Evolutionary conservation across 1,140 invertebrate species (phyloP), one percentile per base, ranked within the genome.

Genomic region (Phymorhynchus buccinoides): DNA sequence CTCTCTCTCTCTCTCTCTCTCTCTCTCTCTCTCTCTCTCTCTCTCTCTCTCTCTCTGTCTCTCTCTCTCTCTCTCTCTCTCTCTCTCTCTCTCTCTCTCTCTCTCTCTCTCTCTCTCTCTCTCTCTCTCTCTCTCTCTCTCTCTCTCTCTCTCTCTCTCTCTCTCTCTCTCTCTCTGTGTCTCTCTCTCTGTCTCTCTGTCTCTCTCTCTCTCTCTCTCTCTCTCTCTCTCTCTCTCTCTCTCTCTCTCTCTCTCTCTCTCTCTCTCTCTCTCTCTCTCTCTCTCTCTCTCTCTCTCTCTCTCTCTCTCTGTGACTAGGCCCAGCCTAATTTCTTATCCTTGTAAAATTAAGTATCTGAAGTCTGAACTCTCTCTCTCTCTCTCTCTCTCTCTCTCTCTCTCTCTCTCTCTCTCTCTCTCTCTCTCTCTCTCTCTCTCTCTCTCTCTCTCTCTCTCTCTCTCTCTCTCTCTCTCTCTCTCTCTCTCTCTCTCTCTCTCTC

Each of bases 301-400:
- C 6, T 35, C 42, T 37, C 41, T 48, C 12, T 35, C 9, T 3
- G 3, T 37, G 9, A 39, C n/a, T 2, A 66, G 35, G 27, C 9
- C 18, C 37, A 3, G 18, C 22, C 16, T 22, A 35, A 73, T 16
- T 56, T 12, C 2, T 1, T 73, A n/a, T n/a, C n/a, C n/a, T n/a
- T n/a, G n/a, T n/a, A n/a, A n/a, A n/a, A n/a, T n/a, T n/a, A n/a
- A n/a, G n/a, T 75, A 27, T 30, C 39, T 84, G 12, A 9, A 14
- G 0, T 52, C 48, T 52, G 12, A n/a, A 14, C 39, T n/a, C 35
- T 84, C 48, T 42, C 52, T 27, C 14, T 66, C n/a, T 62, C 68
- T 44, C 48, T 85, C 62, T 80, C 0, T 75, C 77, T 16, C 41
- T 85, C 44, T 48, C 3, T 68, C 3, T 32, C 16, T 73, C 52